These are phyloP conservation scores for Disparrhopalites patrizii DNA, from an alignment of 2,888 invertebrate genomes.

Conservation along the genomic window DNA sequence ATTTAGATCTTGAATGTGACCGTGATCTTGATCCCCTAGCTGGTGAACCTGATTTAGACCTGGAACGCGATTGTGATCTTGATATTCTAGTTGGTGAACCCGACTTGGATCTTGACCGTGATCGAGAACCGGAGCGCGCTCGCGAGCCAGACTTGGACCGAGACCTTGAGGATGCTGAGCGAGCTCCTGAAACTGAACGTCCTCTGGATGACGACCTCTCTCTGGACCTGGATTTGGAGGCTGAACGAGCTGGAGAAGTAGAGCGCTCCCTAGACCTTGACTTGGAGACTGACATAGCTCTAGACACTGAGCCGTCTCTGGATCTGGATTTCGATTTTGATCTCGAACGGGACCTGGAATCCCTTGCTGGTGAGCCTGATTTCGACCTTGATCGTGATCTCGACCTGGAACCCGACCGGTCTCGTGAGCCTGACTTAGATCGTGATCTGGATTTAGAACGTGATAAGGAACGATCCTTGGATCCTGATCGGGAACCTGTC, in stretches of 20 bases:
- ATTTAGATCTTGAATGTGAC: conserved; percentile 48
- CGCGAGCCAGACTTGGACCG: conserved; percentile 48
- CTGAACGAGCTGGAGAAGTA: conserved; percentile 32
- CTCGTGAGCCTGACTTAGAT: not conserved
- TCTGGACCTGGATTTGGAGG: not conserved
- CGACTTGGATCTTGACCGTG: conserved; percentile 49
- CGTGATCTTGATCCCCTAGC: conserved; percentile 50
- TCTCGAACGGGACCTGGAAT: conserved; percentile 8
- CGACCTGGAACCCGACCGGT: not conserved
- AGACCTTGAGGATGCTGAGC: not conserved
- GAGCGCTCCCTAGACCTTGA: conserved; percentile 48
- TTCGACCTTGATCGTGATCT: not conserved
- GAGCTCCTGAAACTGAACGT: not conserved
- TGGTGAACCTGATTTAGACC: conserved; percentile 51
- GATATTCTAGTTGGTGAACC: conserved; percentile 28
- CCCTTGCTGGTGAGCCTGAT: not conserved
- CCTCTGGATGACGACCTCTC: not conserved
- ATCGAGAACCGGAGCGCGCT: conserved; percentile 38
- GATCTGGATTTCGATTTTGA: not conserved
- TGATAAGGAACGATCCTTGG: not conserved
- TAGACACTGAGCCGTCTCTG: not conserved
- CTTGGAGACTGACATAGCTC: conserved; percentile 48
- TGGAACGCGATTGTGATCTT: conserved; percentile 40
- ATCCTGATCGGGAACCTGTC: not conserved
- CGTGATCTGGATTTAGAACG: conserved; percentile 1